These are phyloP conservation scores for Ammodytes dubius DNA, from an alignment of 2,113 vertebrate genomes.

Conservation along the genomic window DNA sequence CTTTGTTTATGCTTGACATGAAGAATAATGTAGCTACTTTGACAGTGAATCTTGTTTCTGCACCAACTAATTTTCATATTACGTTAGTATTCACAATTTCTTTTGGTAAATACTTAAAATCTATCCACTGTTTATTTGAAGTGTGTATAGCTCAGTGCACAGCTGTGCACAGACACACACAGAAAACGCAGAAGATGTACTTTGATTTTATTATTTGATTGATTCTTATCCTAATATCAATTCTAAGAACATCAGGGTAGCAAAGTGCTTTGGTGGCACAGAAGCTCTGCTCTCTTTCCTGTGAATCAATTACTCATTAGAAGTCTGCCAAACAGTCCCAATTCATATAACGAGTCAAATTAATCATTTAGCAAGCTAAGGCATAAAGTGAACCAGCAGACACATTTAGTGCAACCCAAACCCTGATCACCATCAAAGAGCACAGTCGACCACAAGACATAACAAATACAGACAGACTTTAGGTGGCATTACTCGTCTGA, in stretches of 20 bases:
- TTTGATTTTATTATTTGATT: neutral
- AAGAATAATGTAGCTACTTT: too few relatives aligned
- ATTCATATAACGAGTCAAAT: conserved; percentile 62
- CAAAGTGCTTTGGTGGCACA: conserved; percentile 40
- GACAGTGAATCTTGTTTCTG: neutral
- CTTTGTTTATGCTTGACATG: neutral
- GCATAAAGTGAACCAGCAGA: conserved; percentile 54
- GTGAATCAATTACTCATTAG: conserved; percentile 42
- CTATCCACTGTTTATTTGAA: neutral
- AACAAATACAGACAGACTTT: conserved; percentile 37
- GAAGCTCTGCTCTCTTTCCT: conserved; percentile 33
- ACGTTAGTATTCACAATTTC: neutral
- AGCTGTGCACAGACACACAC: neutral
- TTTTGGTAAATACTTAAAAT: neutral
- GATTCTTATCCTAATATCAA: neutral
- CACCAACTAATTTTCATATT: neutral
- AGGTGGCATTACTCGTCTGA: conserved; percentile 39
- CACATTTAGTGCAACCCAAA: conserved; percentile 37
- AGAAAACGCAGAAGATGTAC: neutral
- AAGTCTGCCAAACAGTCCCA: conserved; percentile 50
- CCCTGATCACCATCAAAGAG: conserved; percentile 51
- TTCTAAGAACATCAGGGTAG: conserved; percentile 17
- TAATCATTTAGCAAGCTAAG: conserved; percentile 57
- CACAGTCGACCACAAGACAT: conserved; percentile 29
- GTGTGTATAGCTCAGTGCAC: neutral